A percentile compares a stretch with the other conserved stretches of the same genome.
These are phyloP conservation scores for Chouioia cunea DNA, from an alignment of 2,888 invertebrate species.

Conservation along the genomic window DNA sequence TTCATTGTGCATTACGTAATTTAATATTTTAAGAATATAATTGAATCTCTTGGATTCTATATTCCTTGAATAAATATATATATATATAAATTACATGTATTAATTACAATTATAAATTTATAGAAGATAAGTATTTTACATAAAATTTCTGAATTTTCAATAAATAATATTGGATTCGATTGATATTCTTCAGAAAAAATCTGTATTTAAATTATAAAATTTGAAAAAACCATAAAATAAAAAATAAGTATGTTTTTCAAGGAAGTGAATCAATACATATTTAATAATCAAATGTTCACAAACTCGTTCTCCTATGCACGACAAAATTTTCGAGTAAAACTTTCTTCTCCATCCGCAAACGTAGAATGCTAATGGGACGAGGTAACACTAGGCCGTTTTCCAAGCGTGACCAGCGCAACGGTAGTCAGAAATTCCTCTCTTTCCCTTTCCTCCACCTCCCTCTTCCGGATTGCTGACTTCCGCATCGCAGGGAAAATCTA, in stretches of 20 bases:
- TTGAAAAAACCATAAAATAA: not conserved
- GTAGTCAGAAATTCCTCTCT: conserved; percentile 45
- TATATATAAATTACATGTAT: too few species aligned
- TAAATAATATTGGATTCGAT: too few species aligned
- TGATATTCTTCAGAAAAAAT: too few species aligned
- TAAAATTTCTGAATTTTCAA: too few species aligned
- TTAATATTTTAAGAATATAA: too few species aligned
- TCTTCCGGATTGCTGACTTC: conserved; percentile 7
- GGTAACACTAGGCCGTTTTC: conserved; percentile 21
- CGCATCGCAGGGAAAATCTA: conserved; percentile 30
- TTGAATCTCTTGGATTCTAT: too few species aligned
- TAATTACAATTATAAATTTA: too few species aligned
- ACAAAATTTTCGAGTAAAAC: not conserved
- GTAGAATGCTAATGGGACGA: conserved; percentile 35
- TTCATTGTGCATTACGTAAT: too few species aligned
- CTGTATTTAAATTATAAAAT: too few species aligned
- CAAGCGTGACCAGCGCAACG: conserved; percentile 34
- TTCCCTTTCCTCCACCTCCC: conserved; percentile 5
- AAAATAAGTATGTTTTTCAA: not conserved
- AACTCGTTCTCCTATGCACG: not conserved
- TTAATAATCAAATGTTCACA: conserved; percentile 5
- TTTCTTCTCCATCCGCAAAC: conserved; percentile 10
- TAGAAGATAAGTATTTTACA: too few species aligned
- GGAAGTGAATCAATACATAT: too few species aligned
- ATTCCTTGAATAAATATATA: too few species aligned